Percentiles rank a stretch among this genome's conserved stretches.
These are phyloP conservation scores for Calliphora vomitoria DNA, from an alignment of 2,888 invertebrate species.

Conservation along the genomic window DNA sequence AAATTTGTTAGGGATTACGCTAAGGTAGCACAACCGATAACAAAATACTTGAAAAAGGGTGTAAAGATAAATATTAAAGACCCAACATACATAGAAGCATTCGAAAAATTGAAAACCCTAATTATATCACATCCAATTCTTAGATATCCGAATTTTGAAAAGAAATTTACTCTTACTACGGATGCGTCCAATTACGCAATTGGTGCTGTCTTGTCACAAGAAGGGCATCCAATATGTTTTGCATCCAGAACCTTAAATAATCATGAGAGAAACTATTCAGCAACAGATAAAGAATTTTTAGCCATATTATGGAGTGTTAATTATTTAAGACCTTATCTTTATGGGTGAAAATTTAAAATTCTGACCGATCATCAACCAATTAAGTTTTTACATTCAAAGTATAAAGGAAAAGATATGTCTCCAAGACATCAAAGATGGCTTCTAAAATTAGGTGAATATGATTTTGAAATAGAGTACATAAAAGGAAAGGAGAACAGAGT, in stretches of 20 bases:
- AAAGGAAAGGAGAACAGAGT: conserved; percentile 57
- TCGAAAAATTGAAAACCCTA: conserved; percentile 35
- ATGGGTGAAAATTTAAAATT: conserved; percentile 55
- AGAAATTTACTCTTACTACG: conserved; percentile 23
- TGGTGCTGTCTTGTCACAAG: conserved; percentile 33
- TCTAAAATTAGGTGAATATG: conserved; percentile 30
- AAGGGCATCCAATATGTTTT: conserved; percentile 47
- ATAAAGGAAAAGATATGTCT: conserved; percentile 61
- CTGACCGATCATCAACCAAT: conserved; percentile 57
- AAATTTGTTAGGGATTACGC: conserved; percentile 49
- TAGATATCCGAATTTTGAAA: conserved; percentile 22
- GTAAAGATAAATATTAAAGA: background rate
- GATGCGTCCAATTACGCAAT: conserved; percentile 38
- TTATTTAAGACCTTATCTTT: conserved; percentile 55
- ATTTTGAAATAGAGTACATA: conserved; percentile 36
- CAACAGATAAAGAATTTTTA: conserved; percentile 58
- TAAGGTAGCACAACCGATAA: conserved; percentile 46
- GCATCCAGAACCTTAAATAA: conserved; percentile 53
- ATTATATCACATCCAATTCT: conserved; percentile 32
- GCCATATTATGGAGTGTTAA: conserved; percentile 55
- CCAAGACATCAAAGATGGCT: conserved; percentile 59
- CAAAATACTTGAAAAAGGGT: conserved; percentile 34
- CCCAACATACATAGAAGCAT: conserved; percentile 22
- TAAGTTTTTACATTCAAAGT: conserved; percentile 61
- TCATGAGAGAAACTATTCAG: conserved; percentile 35